Evolutionary conservation across 2,113 vertebrate species (phyloP), one percentile per base, ranked within the genome.

Genomic region (Coturnix japonica): DNA sequence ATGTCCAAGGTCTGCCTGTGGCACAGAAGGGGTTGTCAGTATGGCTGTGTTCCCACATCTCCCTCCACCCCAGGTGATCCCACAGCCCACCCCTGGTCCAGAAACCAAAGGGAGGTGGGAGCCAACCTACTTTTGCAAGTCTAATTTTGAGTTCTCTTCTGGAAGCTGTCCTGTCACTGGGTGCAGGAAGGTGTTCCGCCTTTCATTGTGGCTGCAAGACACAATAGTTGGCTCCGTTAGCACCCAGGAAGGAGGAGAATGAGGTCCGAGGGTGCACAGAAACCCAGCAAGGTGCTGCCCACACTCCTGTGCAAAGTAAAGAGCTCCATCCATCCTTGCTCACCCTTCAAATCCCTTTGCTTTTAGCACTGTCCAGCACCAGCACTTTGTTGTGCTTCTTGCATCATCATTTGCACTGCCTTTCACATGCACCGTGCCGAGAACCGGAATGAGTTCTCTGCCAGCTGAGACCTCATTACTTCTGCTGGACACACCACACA

Each of bases 171-270:
- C 96, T 28, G 97, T 99, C 98, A 99, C 95, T 97, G 98, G 97
- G 93, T 98, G 97, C 96, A 98, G 98, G 97, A 98, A 98, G 19
- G 98, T 98, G 97, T 97, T 98, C 90, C 96, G 97, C 96, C 97
- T 98, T 96, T 99, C 98, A 99, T 99, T 98, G 96, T 99, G 98
- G 97, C 99, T 99, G 96, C 1, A 0, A 71, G 91, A 87, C 81
- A 91, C 16, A 71, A 76, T 0, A 0, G 6, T 39, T 7, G 12
- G 51, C 51, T 51, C 49, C 5, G 26, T 53, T 30, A 53, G 39
- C 39, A 39, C 33, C 60, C 11, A 17, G 33, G 25, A 26, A 20
- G 11, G 28, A 20, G 61, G 28, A 64, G 28, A 28, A 43, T 22
- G 41, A 19, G 30, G 6, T 44, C 41, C 4, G 30, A 65, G 19